Evolutionary conservation across 2,888 invertebrate species (phyloP), one percentile per base, ranked within the genome.

Genomic region (Drepanosiphum platanoidis): DNA sequence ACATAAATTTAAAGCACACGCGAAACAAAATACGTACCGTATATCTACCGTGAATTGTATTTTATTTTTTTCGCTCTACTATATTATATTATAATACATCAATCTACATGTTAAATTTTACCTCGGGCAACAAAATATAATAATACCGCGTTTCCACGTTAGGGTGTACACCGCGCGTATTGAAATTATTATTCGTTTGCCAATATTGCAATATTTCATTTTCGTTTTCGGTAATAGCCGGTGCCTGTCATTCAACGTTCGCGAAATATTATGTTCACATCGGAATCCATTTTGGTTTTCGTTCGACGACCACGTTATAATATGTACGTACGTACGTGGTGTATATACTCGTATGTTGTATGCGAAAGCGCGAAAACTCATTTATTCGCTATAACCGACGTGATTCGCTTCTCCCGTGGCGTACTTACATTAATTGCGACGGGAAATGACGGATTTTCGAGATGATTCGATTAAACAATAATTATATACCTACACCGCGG

Each of bases 401-500:
- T 34, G n/a, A 52, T 68, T 66, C 66, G 7, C 22, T 7, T 18
- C 22, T 32, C 36, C 64, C 27, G n/a, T n/a, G 22, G 3, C 32
- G 9, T 34, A 3, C 1, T 3, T 32, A 68, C 46, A 52, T 78
- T 79, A 42, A 66, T 72, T 46, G 32, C 9, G 18, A 52, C 1
- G 74, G 52, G 52, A 68, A 79, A 79, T 34, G 68, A 68, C 27
- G 11, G 46, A 68, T 34, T 27, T 34, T 79, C 9, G 46, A 68
- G 11, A 68, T 27, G 13, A 79, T 52, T 34, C 27, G 11, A 34
- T 68, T 68, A 27, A n/a, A 68, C 30, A n/a, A 39, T 18, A 18
- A 5, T 42, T 9, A 9, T 42, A 42, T 42, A 11, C 8, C 7
- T 42, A 42, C 7, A 42, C 11, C 42, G 42, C 42, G 42, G 11